Percentiles rank a stretch among this genome's conserved stretches.
Conservation (phyloP, 2,113 vertebrate species). For the Pelecanoides urinatrix region DNA sequence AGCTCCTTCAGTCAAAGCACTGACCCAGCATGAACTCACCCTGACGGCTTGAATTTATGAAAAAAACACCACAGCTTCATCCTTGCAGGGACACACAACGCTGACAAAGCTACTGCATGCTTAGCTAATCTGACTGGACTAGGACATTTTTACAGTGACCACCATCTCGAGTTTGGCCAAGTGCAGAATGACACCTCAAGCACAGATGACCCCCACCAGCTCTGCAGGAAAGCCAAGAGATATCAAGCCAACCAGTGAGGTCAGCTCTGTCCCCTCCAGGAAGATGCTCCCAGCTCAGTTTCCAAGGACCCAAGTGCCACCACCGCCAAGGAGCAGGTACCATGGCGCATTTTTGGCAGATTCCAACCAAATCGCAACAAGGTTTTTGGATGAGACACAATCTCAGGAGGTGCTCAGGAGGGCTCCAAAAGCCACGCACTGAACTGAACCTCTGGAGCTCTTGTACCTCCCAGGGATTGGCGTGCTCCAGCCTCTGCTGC, state of each 20-base stretch:
- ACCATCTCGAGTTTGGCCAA: neutral
- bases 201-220: neutral
- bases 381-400: neutral
- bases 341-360: neutral
- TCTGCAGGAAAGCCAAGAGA: neutral
- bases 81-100: neutral
- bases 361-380: neutral
- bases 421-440: neutral
- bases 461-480: neutral
- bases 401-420: neutral
- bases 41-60: neutral
- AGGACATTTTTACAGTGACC: neutral
- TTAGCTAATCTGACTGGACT: neutral
- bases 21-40: fast-evolving
- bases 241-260: neutral
- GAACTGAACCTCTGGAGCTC: neutral
- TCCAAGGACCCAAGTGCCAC: neutral
- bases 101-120: neutral
- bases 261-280: neutral
- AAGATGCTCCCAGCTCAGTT: neutral
- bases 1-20: neutral
- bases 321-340: neutral
- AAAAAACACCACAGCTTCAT: neutral
- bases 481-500: neutral
- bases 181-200: neutral